These are phyloP conservation scores for Xylota segnis DNA, from an alignment of 2,888 invertebrate species.

Conservation along the genomic window DNA sequence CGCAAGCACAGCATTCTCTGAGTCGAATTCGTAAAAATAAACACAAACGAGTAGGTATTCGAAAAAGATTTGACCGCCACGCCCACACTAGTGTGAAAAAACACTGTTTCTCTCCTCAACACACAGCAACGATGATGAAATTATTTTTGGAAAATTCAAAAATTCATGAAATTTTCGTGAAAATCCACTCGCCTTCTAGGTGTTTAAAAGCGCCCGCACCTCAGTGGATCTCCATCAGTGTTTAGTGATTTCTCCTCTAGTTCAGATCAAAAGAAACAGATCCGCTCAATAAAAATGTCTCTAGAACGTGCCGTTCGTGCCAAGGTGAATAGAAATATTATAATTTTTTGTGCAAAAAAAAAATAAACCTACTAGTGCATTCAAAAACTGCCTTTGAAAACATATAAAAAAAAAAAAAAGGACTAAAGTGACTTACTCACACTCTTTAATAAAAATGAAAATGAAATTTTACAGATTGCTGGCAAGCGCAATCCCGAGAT, in stretches of 20 bases:
- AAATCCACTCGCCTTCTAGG: constrained; percentile 76
- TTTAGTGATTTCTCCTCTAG: constrained; percentile 81
- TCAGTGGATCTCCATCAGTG: constrained; percentile 82
- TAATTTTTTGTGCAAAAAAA: constrained; percentile 13
- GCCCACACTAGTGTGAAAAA: constrained; percentile 77
- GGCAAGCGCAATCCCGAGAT: constrained; percentile 92
- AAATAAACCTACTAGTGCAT: constrained; percentile 23
- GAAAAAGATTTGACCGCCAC: constrained; percentile 74
- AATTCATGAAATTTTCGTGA: constrained; percentile 79
- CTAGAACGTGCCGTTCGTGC: constrained; percentile 96
- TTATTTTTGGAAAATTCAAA: constrained; percentile 83
- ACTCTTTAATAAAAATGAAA: constrained; percentile 31
- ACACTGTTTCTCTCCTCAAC: constrained; percentile 34
- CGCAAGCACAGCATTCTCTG: constrained; percentile 34
- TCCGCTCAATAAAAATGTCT: constrained; percentile 88
- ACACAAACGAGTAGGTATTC: constrained; percentile 34
- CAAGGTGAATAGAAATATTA: constrained; percentile 88
- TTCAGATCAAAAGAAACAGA: constrained; percentile 79
- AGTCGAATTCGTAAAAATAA: constrained; percentile 71
- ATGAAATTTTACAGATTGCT: constrained; percentile 87
- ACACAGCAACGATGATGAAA: constrained; percentile 78
- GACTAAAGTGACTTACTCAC: constrained; percentile 40
- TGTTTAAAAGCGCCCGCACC: constrained; percentile 82
- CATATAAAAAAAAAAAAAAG: constrained; percentile 29
- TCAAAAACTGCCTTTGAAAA: constrained; percentile 37